These are phyloP conservation scores for Plectropomus leopardus DNA, from an alignment of 2,113 vertebrate genomes.

Conservation along the genomic window DNA sequence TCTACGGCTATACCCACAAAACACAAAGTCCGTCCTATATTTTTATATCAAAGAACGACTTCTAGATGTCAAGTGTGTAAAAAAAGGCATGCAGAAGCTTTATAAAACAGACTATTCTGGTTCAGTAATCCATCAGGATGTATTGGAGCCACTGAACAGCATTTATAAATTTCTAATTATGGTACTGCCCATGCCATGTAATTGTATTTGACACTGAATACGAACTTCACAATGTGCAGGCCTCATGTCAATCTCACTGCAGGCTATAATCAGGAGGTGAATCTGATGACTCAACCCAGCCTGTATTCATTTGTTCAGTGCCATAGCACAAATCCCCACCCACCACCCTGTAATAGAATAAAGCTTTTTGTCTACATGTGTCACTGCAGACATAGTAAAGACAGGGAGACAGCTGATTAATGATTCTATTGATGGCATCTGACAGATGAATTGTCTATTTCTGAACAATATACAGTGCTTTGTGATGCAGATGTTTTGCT, in stretches of 20 bases:
- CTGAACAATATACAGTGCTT: slow-evolving; percentile 36
- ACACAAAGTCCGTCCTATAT: background rate
- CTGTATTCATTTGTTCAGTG: slow-evolving; percentile 70
- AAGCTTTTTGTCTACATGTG: slow-evolving; percentile 70
- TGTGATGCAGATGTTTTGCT: slow-evolving; percentile 48
- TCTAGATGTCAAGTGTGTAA: background rate
- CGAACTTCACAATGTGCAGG: slow-evolving; percentile 68
- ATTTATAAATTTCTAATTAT: slow-evolving; percentile 63
- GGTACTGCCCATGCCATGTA: slow-evolving; percentile 43
- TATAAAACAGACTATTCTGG: background rate
- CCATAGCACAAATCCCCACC: slow-evolving; percentile 63
- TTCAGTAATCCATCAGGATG: slow-evolving; percentile 26
- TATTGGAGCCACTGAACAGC: slow-evolving; percentile 8
- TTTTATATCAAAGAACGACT: background rate
- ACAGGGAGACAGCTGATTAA: slow-evolving; percentile 56
- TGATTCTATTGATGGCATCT: slow-evolving; percentile 59
- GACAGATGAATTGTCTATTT: slow-evolving; percentile 59
- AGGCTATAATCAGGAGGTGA: slow-evolving; percentile 78
- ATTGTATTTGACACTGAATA: slow-evolving; percentile 73
- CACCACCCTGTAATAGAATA: slow-evolving; percentile 65
- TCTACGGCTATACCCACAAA: background rate
- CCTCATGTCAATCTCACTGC: slow-evolving; percentile 71
- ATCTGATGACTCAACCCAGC: slow-evolving; percentile 71
- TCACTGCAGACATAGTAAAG: slow-evolving; percentile 69
- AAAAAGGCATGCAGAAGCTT: background rate